Percentiles rank a stretch among this genome's conserved stretches.
Evolutionary conservation across 2,888 invertebrate species (phyloP).

Genomic region (Endomychus coccineus): DNA sequence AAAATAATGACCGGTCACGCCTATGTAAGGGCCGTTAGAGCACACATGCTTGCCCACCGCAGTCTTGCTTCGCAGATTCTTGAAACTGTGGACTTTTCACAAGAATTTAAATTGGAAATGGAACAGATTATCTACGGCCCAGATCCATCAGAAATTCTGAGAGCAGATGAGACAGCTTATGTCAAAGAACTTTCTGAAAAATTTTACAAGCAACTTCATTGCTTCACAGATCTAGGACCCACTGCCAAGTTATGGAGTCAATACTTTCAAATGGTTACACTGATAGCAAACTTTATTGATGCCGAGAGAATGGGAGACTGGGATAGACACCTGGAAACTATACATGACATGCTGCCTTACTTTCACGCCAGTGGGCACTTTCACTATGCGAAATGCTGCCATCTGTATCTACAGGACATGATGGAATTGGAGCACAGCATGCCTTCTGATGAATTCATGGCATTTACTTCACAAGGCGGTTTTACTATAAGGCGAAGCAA

Average conservation of each 20-base stretch:
- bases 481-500: too few relatives aligned
- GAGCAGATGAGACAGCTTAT: neutral
- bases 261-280: constrained; percentile 24
- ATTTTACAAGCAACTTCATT: neutral
- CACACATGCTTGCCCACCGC: constrained; percentile 10
- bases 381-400: constrained; percentile 30
- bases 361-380: constrained; percentile 29
- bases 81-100: neutral
- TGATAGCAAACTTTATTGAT: constrained; percentile 30
- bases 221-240: constrained; percentile 20
- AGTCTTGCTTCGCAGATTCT: neutral
- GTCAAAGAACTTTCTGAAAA: neutral
- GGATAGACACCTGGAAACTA: constrained; percentile 26
- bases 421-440: constrained; percentile 21
- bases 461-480: too few relatives aligned
- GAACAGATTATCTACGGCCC: neutral
- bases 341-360: constrained; percentile 12
- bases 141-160: neutral
- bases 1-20: constrained; percentile 24
- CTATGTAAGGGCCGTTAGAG: constrained; percentile 24
- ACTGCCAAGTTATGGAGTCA: constrained; percentile 28
- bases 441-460: constrained; percentile 19
- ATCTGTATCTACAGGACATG: constrained; percentile 39
- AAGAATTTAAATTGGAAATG: neutral
- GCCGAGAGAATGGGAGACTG: constrained; percentile 32